phyloP scores from a whole-genome alignment of 2,888 invertebrate genomes.

The Cyclophora punctaria region DNA sequence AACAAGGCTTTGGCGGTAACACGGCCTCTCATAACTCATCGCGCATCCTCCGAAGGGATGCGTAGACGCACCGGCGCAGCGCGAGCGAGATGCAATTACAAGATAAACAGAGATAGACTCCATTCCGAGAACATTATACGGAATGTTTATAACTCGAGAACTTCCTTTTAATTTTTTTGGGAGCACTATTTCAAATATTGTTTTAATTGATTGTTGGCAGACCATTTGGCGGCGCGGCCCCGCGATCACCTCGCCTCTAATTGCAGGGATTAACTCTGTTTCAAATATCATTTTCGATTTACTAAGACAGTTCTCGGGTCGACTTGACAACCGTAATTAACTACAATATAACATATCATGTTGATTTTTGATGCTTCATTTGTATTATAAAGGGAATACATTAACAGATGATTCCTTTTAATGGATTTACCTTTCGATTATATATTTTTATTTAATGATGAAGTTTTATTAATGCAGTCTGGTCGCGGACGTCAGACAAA shows the following conservation, averaged over 20 bases:
- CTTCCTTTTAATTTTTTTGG: slow-evolving; percentile 65
- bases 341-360: slow-evolving; percentile 46
- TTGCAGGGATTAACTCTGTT: slow-evolving; percentile 52
- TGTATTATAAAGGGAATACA: slow-evolving; percentile 17
- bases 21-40: slow-evolving; percentile 58
- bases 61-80: slow-evolving; percentile 68
- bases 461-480: no score
- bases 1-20: slow-evolving; percentile 72
- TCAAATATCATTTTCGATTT: slow-evolving; percentile 41
- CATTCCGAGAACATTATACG: slow-evolving; percentile 44
- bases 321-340: slow-evolving; percentile 50
- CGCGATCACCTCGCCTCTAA: slow-evolving; percentile 41
- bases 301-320: slow-evolving; percentile 35
- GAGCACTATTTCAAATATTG: slow-evolving; percentile 72
- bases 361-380: slow-evolving; percentile 35
- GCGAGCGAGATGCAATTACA: slow-evolving; percentile 32
- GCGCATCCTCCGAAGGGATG: slow-evolving; percentile 49
- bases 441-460: no score
- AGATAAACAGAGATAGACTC: slow-evolving; percentile 23
- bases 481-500: no score
- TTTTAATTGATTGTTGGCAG: slow-evolving; percentile 72
- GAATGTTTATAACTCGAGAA: slow-evolving; percentile 63
- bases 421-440: no score
- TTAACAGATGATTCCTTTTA: slow-evolving; percentile 3
- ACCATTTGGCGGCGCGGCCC: slow-evolving; percentile 60